Percentiles rank a stretch among this genome's conserved stretches.
These are phyloP conservation scores for Tenrec ecaudatus DNA, from an alignment of 2,113 vertebrate species.

Conservation along the genomic window DNA sequence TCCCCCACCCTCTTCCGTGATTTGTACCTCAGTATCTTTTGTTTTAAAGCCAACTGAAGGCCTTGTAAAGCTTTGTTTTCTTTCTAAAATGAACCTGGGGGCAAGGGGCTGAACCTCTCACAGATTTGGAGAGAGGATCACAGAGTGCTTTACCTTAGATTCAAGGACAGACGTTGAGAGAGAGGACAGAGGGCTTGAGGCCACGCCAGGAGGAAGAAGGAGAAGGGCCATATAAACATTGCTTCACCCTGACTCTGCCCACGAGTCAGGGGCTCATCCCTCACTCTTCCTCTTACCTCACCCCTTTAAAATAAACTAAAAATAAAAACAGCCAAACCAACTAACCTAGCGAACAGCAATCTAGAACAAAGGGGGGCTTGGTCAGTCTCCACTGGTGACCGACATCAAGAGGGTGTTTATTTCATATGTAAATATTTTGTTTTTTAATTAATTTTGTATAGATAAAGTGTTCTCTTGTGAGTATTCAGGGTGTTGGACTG, in stretches of 20 bases:
- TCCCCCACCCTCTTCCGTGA: conserved; percentile 69
- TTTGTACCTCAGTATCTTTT: conserved; percentile 85
- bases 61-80: conserved; percentile 84
- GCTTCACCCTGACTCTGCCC: conserved; percentile 66
- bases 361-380: conserved; percentile 85
- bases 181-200: conserved; percentile 80
- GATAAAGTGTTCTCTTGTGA: conserved; percentile 89
- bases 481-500: conserved; percentile 87
- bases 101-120: conserved; percentile 83
- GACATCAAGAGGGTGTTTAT: conserved; percentile 87
- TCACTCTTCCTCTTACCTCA: conserved; percentile 85
- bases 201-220: conserved; percentile 70
- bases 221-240: conserved; percentile 64
- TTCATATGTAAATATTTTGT: conserved; percentile 91
- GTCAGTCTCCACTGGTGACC: conserved; percentile 78
- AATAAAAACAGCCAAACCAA: conserved; percentile 81
- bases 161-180: conserved; percentile 82
- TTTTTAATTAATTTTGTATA: conserved; percentile 91
- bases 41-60: conserved; percentile 86
- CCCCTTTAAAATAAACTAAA: conserved; percentile 79
- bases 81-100: conserved; percentile 81
- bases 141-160: conserved; percentile 82
- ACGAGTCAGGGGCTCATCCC: conserved; percentile 71
- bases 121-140: conserved; percentile 75
- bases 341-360: conserved; percentile 88